Base-by-base conservation (phyloP, 1,140 invertebrate species). In the Achroia grisella region DNA sequence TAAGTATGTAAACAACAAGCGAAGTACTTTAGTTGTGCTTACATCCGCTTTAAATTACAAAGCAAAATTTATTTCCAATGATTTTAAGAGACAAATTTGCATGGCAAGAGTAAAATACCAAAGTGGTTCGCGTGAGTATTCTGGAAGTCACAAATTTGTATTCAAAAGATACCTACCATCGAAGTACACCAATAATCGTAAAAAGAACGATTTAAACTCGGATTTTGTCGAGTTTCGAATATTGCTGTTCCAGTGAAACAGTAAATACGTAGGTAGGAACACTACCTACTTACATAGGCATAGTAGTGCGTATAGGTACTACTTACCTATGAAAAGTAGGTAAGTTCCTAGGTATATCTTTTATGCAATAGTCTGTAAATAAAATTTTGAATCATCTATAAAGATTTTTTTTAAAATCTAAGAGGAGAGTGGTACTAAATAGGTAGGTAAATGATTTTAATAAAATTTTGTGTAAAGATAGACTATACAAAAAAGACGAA, bases 121-220 rank as follows among this genome's bases (percentile, higher is more conserved):
- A 37, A 42, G 39, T 29, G 48, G 46, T 52, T 69, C 37, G 67
- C 58, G 56, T 64, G 64, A 58, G 56, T 56, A 44, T 55, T 45
- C 49, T 48, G n/a, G 36, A 42, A 57, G 61, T 51, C 51, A 62
- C 61, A 60, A 75, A 71, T 78, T 82, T 66, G 70, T 71, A 78
- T 78, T 72, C 72, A 66, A 75, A 65, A 63, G 55, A 68, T 78
- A 79, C 64, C 57, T 69, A 74, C 60, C 52, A 71, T 65, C 57
- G 50, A 56, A 69, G 62, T 66, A 70, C 61, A 56, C 58, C 17
- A 63, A 82, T 79, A 72, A 78, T 66, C 65, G 57, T 79, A 82
- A 82, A 82, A 57, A 62, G 52, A 62, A 70, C 64, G 52, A 73
- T 78, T 79, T 74, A 67, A 74, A 70, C 58, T 79, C 65, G 33